Evolutionary conservation across 2,113 vertebrate genomes (phyloP).

Genomic region (Eudyptes chrysolophus): DNA sequence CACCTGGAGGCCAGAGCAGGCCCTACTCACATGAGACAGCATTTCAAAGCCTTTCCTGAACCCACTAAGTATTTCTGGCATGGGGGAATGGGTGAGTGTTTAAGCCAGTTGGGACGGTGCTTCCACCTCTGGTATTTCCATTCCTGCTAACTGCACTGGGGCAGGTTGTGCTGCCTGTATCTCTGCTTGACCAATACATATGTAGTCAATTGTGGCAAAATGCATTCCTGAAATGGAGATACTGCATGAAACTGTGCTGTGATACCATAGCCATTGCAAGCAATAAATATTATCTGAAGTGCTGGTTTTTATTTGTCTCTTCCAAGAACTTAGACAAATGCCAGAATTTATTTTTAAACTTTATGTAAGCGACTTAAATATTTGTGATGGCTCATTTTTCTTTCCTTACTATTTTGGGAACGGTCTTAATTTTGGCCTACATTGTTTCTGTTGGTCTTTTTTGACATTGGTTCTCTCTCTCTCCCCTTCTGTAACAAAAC

Average conservation of each 20-base stretch:
- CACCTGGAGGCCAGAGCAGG: background rate
- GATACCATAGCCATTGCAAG: background rate
- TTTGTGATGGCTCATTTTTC: conserved; percentile 26
- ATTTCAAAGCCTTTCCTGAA: background rate
- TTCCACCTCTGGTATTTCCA: background rate
- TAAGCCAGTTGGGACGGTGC: background rate
- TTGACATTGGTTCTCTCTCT: background rate
- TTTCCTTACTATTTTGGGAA: conserved; percentile 22
- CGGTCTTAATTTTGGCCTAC: background rate
- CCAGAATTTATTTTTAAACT: conserved; percentile 50
- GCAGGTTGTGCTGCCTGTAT: background rate
- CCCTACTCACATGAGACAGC: background rate
- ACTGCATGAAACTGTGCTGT: background rate
- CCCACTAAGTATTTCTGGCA: background rate
- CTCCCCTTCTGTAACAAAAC: background rate
- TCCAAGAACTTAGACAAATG: background rate
- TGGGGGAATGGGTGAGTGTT: background rate
- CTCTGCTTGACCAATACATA: background rate
- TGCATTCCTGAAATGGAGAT: background rate
- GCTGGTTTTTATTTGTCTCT: conserved; percentile 2
- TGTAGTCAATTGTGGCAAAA: background rate
- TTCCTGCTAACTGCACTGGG: background rate
- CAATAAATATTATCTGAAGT: background rate
- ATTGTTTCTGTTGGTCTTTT: background rate
- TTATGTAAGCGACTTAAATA: conserved; percentile 16